Evolutionary conservation across 2,888 invertebrate species (phyloP), one percentile per base, ranked within the genome.

Genomic region (Ophioninae sp.): DNA sequence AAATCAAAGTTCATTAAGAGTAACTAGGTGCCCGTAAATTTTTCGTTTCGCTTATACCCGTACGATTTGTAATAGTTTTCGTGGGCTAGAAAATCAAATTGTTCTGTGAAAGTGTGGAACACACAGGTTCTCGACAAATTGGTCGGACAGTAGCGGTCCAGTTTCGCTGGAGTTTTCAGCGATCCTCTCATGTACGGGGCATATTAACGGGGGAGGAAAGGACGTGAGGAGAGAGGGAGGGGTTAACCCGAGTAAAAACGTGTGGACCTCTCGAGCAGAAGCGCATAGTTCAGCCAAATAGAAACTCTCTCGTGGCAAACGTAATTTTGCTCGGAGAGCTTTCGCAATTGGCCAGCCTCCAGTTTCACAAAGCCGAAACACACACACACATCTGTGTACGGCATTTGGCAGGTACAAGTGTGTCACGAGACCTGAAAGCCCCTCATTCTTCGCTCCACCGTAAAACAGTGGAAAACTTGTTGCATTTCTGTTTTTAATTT

Each of bases 341-440:
- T 82, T 78, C 84, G 79, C 77, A 80, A 87, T 88, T 90, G 90
- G 90, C 87, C 86, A 85, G 85, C 83, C 86, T 90, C 89, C 90
- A 90, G 84, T 83, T 85, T 82, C 86, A 89, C 88, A 86, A 89
- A 89, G 86, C 86, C 44, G 69, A n/a, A 78, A 58, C 64, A 59
- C 51, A 76, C 61, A 58, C 64, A 59, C 51, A 76, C 61, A 84
- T 85, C 85, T 23, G 10, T 8, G 51, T 2, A 30, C 30, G 30
- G 51, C 17, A 10, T 51, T 51, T 17, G 51, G 39, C 51, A 51
- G 30, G 44, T 64, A 64, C 51, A 23, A 22, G 23, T 8, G 61
- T 59, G n/a, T 63, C 23, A n/a, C 63, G 13, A 41, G 56, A 67
- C 10, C 30, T 10, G 10, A 64, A 44, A 72, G 23, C 1, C 56